phyloP scores from a whole-genome alignment of 2,888 invertebrate species.

The Orthosia gothica region DNA sequence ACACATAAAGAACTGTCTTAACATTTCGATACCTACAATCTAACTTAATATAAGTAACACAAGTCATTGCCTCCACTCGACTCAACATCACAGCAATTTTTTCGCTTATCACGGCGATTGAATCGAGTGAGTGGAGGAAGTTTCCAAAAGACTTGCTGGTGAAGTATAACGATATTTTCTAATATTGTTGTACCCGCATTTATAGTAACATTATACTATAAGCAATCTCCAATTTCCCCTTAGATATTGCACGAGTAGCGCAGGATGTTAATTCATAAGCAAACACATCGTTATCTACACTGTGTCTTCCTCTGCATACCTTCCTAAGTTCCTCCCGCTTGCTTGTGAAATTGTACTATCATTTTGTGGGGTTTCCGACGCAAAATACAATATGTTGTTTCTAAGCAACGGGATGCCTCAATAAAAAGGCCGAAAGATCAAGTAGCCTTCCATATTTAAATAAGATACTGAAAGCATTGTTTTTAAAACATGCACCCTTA shows the following conservation, averaged over 20 bases:
- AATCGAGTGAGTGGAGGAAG: too few relatives aligned
- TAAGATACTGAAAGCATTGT: too few relatives aligned
- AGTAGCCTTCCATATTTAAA: background rate
- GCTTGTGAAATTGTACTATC: conserved; percentile 3
- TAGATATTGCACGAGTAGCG: background rate
- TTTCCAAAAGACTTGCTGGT: too few relatives aligned
- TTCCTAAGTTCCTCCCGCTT: background rate
- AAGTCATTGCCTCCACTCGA: too few relatives aligned
- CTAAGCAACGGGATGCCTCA: background rate
- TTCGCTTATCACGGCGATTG: too few relatives aligned
- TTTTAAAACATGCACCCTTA: too few relatives aligned
- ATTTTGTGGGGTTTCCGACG: background rate
- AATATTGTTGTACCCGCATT: too few relatives aligned
- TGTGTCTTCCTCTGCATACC: background rate
- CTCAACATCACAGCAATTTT: too few relatives aligned
- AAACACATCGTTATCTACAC: background rate
- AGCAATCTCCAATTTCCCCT: conserved; percentile 14
- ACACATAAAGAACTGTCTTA: too few relatives aligned
- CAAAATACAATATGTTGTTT: background rate
- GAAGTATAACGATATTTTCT: too few relatives aligned
- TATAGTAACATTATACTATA: background rate
- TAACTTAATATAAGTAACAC: too few relatives aligned
- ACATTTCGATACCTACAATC: too few relatives aligned
- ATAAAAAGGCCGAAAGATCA: background rate
- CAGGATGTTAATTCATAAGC: conserved; percentile 25